These are phyloP conservation scores for Phrixothrix hirtus DNA, from an alignment of 2,888 invertebrate genomes.

Conservation along the genomic window DNA sequence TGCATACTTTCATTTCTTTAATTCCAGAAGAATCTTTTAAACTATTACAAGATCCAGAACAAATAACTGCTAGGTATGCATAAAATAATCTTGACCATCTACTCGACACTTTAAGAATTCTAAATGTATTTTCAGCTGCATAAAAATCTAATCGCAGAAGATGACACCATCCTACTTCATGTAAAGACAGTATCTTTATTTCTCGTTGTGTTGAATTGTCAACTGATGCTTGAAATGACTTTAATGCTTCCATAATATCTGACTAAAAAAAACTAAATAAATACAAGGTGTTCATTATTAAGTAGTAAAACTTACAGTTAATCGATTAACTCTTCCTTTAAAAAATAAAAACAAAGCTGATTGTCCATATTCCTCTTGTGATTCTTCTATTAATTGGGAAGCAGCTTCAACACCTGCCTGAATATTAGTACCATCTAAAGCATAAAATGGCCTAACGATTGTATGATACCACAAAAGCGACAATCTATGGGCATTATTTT, in stretches of 20 bases:
- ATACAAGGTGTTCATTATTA: neutral
- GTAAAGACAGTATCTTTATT: constrained; percentile 62
- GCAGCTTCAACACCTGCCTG: constrained; percentile 63
- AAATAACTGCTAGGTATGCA: constrained; percentile 62
- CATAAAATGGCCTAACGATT: constrained; percentile 69
- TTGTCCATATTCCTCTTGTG: constrained; percentile 60
- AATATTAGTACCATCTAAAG: constrained; percentile 64
- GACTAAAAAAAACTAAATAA: constrained; percentile 55
- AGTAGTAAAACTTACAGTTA: constrained; percentile 58
- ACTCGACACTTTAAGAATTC: constrained; percentile 62
- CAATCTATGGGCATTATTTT: constrained; percentile 49
- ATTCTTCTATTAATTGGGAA: constrained; percentile 59
- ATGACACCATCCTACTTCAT: constrained; percentile 70
- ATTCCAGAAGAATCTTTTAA: constrained; percentile 40
- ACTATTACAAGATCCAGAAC: constrained; percentile 45
- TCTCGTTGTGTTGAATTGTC: constrained; percentile 65
- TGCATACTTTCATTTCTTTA: constrained; percentile 42
- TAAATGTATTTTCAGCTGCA: constrained; percentile 59
- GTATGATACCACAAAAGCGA: constrained; percentile 71
- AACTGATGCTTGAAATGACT: constrained; percentile 62
- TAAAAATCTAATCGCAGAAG: constrained; percentile 64
- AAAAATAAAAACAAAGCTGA: constrained; percentile 71
- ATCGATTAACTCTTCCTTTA: constrained; percentile 63
- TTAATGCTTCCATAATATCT: constrained; percentile 62
- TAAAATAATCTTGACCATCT: constrained; percentile 71